Conservation (phyloP, 2,797 vertebrate species). For the Sebastes trivittatus region DNA sequence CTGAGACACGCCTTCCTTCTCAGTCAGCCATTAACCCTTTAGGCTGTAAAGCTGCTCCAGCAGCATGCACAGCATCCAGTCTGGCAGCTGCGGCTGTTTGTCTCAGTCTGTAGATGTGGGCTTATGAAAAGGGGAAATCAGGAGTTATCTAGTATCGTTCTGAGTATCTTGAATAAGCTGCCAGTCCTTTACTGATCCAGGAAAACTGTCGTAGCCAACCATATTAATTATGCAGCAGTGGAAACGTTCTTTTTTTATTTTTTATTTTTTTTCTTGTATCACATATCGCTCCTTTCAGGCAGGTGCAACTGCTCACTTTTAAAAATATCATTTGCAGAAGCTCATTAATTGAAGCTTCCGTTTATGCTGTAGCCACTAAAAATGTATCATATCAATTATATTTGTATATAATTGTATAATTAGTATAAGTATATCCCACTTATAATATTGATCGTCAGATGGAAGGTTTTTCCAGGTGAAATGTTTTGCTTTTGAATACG, state of each 20-base stretch:
- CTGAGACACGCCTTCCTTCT: constrained; percentile 61
- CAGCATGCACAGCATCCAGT: background rate
- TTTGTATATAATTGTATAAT: background rate
- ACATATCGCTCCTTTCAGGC: background rate
- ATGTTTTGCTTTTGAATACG: background rate
- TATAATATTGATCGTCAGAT: background rate
- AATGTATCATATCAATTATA: background rate
- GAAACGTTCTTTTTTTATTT: background rate
- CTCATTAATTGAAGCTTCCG: background rate
- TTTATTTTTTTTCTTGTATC: background rate
- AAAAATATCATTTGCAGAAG: background rate
- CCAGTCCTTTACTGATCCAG: background rate
- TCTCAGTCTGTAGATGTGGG: constrained; percentile 9
- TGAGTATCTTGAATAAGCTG: constrained; percentile 23
- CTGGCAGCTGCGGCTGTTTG: constrained; percentile 30
- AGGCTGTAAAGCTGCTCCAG: constrained; percentile 32
- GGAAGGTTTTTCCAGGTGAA: background rate
- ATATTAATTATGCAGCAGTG: constrained; percentile 12
- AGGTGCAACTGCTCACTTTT: constrained; percentile 1
- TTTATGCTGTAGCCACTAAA: background rate
- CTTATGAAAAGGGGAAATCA: constrained; percentile 14
- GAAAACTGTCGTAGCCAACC: constrained; percentile 1
- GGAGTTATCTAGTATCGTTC: constrained; percentile 8
- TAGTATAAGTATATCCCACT: background rate
- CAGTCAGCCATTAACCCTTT: constrained; percentile 68